phyloP scores from a whole-genome alignment of 2,797 vertebrate genomes.

The Harpagifer antarcticus region DNA sequence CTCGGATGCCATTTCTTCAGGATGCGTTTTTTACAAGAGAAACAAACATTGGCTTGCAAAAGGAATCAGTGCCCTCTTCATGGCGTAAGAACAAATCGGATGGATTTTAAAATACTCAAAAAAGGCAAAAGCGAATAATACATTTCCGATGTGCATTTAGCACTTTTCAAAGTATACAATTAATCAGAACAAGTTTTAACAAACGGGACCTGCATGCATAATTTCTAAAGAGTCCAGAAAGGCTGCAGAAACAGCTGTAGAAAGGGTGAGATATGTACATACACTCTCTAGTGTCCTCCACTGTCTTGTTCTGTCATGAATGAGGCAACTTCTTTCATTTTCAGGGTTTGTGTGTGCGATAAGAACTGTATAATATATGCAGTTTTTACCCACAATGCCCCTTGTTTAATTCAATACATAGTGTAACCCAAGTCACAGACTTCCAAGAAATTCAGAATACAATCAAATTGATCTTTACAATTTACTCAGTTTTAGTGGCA shows the following conservation, averaged over 20 bases:
- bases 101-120: constrained; percentile 83
- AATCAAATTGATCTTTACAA: constrained; percentile 83
- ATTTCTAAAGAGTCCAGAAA: constrained; percentile 79
- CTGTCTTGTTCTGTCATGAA: constrained; percentile 59
- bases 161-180: constrained; percentile 83
- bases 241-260: constrained; percentile 77
- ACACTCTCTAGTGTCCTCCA: constrained; percentile 75
- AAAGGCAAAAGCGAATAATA: constrained; percentile 85
- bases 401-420: constrained; percentile 72
- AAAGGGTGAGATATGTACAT: constrained; percentile 85
- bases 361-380: constrained; percentile 89
- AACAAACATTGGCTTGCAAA: constrained; percentile 84
- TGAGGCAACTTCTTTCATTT: constrained; percentile 74
- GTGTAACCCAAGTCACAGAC: constrained; percentile 81
- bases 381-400: constrained; percentile 77
- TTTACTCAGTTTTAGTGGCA: constrained; percentile 78
- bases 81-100: constrained; percentile 84
- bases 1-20: constrained; percentile 87
- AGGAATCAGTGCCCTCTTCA: constrained; percentile 73
- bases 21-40: constrained; percentile 86
- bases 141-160: constrained; percentile 82
- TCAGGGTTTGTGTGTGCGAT: constrained; percentile 68
- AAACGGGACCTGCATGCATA: constrained; percentile 85
- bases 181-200: constrained; percentile 85
- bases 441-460: constrained; percentile 79